Base-by-base conservation (phyloP, 2,113 vertebrate genomes). In the Synodontis membranacea region DNA sequence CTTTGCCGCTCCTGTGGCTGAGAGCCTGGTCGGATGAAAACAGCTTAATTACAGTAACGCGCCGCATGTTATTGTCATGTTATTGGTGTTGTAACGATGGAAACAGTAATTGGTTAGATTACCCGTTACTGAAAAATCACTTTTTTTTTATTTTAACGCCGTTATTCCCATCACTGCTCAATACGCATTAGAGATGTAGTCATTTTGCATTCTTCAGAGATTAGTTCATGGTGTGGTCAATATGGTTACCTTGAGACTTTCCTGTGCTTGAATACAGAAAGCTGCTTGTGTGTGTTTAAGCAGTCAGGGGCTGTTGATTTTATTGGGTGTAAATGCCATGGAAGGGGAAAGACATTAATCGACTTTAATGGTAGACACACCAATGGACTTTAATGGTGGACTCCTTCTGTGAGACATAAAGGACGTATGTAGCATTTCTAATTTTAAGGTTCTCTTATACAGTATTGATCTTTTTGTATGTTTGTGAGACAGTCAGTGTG, bases 301-400 rank as follows among this genome's bases (percentile, higher is more conserved):
- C 52, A 60, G 50, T 17, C 23, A 62, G 12, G 31, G 52, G 85
- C 66, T 86, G 89, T 86, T 85, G 84, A 86, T 37, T 84, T 64
- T 82, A n/a, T 72, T 70, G 81, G 54, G 66, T 70, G 82, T 88
- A 76, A 88, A 88, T 84, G 88, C 64, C 88, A 86, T n/a, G 48
- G 17, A 34, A 62, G 37, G 74, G 68, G 28, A 58, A 80, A 78
- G 70, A 79, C 70, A 79, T 48, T 31, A 83, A 76, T n/a, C 23
- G 31, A 7, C 50, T 74, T 58, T 84, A 75, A 84, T 58, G 50
- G 37, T 58, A 15, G 52, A 42, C 52, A 48, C 70, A 60, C n/a
- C 34, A 60, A 76, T 34, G 17, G 39, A 62, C 70, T 60, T 76
- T 76, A 84, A 76, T 76, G 68, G 37, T 46, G 21, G 50, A 74